Base-by-base conservation (phyloP, 2,888 invertebrate genomes). In the Caenorhabditis drosophilae region DNA sequence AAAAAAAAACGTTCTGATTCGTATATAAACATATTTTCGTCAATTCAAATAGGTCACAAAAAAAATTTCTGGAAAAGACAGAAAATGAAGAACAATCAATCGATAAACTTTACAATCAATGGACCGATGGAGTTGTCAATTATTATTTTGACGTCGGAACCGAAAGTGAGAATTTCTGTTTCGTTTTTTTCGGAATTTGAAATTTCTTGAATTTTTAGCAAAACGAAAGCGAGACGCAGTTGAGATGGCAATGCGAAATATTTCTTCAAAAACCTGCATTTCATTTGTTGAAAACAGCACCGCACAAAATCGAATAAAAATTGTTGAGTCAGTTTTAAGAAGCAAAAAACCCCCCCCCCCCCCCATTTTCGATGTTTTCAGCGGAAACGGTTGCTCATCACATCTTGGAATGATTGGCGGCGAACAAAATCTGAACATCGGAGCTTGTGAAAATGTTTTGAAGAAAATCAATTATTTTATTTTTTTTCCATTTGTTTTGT, bases 361-460 rank as follows among this genome's bases (percentile, higher is more conserved):
- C 36, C 6, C n/a, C 4, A 15, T 36, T 12, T 40, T 40, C 20
- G 38, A 40, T 15, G 18, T 7, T 45, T 45, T 11, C 27, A 45
- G 44, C 15, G 27, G 27, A 3, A 27, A 27, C 22, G 63, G 63
- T 26, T 64, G 63, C 36, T 45, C 57, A 16, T 50, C 49, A 7
- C 58, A 54, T 27, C 50, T 64, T 20, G 63, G 63, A 41, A 64
- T 58, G 63, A 49, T 44, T n/a, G 63, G 63, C 2, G 58, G 58
- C n/a, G 57, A 53, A 11, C 63, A 64, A 25, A n/a, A 20, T 0
- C 18, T 64, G 12, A 54, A 46, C 46, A 51, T 64, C n/a, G 57
- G 49, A 22, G 63, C 58, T 18, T 50, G 46, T n/a, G 58, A 58
- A 20, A n/a, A 27, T 4, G 52, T 62, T 31, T 55, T 60, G 25